Conservation (phyloP, 2,797 vertebrate species). For the Coregonus ussuriensis region DNA sequence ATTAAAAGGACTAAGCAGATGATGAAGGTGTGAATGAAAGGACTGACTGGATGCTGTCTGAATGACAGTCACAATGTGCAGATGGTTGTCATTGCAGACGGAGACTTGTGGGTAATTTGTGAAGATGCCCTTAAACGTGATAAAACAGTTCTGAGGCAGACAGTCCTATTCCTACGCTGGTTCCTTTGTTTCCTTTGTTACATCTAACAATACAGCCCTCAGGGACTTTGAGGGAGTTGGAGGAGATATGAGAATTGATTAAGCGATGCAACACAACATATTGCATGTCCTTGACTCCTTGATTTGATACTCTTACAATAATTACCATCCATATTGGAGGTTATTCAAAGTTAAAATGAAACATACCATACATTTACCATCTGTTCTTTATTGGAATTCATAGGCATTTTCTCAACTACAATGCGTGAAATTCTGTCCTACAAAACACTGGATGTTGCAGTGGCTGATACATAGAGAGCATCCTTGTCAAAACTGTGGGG, state of each 20-base stretch:
- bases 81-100: constrained; percentile 14
- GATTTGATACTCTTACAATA: neutral
- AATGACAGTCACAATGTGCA: constrained; percentile 3
- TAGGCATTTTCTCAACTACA: neutral
- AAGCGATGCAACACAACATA: neutral
- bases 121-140: constrained; percentile 25
- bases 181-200: neutral
- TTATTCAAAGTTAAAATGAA: neutral
- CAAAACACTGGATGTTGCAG: constrained; percentile 32
- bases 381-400: neutral
- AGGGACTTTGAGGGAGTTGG: constrained; percentile 1
- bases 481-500: constrained; percentile 61
- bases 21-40: constrained; percentile 31
- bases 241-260: neutral
- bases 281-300: neutral
- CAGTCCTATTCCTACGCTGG: neutral
- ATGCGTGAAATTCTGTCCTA: constrained; percentile 1
- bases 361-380: neutral
- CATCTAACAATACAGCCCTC: neutral
- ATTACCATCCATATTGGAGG: neutral
- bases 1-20: constrained; percentile 26
- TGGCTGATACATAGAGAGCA: constrained; percentile 34
- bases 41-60: constrained; percentile 21
- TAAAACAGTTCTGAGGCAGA: constrained; percentile 13
- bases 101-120: constrained; percentile 15